Base-by-base conservation (phyloP, 2,797 vertebrate genomes). In the Chanos chanos region DNA sequence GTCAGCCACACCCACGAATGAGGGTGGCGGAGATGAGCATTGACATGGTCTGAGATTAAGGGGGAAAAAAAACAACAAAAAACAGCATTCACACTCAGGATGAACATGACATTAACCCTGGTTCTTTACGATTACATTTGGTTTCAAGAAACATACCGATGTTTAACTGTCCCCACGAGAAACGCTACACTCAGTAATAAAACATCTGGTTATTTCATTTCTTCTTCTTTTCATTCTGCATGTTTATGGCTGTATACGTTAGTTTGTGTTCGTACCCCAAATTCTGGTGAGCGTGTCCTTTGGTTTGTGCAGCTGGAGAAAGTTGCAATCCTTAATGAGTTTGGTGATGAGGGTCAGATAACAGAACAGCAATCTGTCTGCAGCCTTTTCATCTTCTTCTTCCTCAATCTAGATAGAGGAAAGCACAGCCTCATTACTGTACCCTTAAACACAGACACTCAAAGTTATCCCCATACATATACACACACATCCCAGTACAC, bases 1-100 rank as follows among this genome's bases (percentile, higher is more conserved):
- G 93, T 97, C 60, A 97, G 84, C 95, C 97, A 98, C 45, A 99
- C 96, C 96, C 96, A 99, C 76, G 79, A 96, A 76, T 99, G 96
- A 37, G 96, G 93, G 64, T 96, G 87, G 61, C 91, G 89, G 71
- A 99, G 85, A 81, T 99, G 94, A 66, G 87, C 79, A 41, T 98
- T 90, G 1, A 94, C 63, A 10, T 98, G 93, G 77, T 80, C 95
- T 99, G 63, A 1, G 49, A 7, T 6, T 0, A 41, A 5, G 41
- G 7, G 40, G 43, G 28, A 34, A 34, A 33, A 27, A 7, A 13
- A 4, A 13, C 4, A 12, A 18, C 41, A 18, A 36, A 4, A 5
- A 30, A 30, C 0, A 13, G 5, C 2, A 43, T 19, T 65, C 28
- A 50, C 9, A 19, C 9, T 19, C 3, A 7, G 1, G 4, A 54